phyloP scores from a whole-genome alignment of 1,140 invertebrate genomes.

The Drosophila baimaii region DNA sequence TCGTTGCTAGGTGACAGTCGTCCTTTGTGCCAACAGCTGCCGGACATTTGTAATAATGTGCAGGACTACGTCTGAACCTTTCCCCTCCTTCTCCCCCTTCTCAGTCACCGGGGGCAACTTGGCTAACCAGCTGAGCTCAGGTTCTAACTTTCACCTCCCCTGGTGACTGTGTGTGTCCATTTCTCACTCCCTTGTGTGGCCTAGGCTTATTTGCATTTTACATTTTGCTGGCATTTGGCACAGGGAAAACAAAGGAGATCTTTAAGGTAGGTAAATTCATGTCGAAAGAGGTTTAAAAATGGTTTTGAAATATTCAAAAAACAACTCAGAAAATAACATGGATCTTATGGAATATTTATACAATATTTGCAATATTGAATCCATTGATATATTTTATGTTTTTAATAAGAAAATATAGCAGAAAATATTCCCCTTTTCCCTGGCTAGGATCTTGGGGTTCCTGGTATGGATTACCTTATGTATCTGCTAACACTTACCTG shows the following conservation, averaged over 20 bases:
- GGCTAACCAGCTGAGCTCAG: not conserved
- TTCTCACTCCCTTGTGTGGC: not conserved
- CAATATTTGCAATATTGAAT: too few species aligned
- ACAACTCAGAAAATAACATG: not conserved
- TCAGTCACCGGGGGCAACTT: not conserved
- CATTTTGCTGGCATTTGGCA: constrained; percentile 44
- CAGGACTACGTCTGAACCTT: too few species aligned
- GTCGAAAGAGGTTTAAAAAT: not conserved
- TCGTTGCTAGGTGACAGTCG: constrained; percentile 35
- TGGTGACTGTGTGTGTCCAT: not conserved
- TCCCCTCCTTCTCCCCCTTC: too few species aligned
- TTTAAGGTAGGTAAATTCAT: constrained; percentile 1
- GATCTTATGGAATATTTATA: not conserved
- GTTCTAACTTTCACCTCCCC: too few species aligned
- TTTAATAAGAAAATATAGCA: too few species aligned
- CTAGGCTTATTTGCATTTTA: constrained; percentile 74
- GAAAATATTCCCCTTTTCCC: too few species aligned
- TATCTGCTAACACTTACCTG: constrained; percentile 87
- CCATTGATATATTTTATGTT: too few species aligned
- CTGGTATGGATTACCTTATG: too few species aligned
- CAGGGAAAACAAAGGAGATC: constrained; percentile 1
- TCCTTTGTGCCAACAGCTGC: constrained; percentile 50
- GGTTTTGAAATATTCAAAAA: not conserved
- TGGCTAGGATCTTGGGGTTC: too few species aligned
- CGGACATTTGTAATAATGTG: constrained; percentile 76